These are phyloP conservation scores for Aleiodes testaceus DNA, from an alignment of 2,888 invertebrate genomes.

Conservation along the genomic window DNA sequence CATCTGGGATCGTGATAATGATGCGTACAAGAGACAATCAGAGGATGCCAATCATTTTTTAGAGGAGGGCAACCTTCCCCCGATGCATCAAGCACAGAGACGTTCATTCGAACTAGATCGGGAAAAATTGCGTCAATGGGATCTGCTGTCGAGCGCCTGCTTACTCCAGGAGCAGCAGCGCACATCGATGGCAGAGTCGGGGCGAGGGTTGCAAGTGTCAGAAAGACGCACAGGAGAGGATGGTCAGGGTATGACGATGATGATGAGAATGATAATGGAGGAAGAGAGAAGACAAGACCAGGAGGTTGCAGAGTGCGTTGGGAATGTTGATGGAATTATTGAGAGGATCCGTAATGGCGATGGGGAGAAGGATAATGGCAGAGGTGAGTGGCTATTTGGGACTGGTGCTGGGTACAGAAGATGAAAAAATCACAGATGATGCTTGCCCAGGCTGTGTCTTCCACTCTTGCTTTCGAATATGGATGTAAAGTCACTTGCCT, in stretches of 20 bases:
- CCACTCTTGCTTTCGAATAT: slow-evolving; percentile 53
- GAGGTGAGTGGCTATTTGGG: slow-evolving; percentile 69
- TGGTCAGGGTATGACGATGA: slow-evolving; percentile 36
- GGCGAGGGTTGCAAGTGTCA: slow-evolving; percentile 64
- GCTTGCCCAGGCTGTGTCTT: slow-evolving; percentile 56
- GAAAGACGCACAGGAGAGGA: slow-evolving; percentile 46
- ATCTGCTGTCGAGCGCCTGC: slow-evolving; percentile 86
- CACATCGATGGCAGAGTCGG: slow-evolving; percentile 77
- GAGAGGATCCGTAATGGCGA: slow-evolving; percentile 37
- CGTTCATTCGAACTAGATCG: slow-evolving; percentile 80
- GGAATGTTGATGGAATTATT: slow-evolving; percentile 24
- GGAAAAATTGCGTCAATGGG: slow-evolving; percentile 91
- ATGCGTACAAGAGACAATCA: slow-evolving; percentile 63
- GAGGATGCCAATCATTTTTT: slow-evolving; percentile 69
- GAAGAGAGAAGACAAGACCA: slow-evolving; percentile 30
- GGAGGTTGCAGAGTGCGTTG: slow-evolving; percentile 30
- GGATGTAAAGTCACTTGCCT: slow-evolving; percentile 40
- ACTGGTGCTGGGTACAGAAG: slow-evolving; percentile 65
- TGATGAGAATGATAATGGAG: slow-evolving; percentile 44
- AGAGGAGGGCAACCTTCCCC: slow-evolving; percentile 74
- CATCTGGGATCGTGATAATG: slow-evolving; percentile 70
- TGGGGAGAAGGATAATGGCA: slow-evolving; percentile 42
- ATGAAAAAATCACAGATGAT: slow-evolving; percentile 52
- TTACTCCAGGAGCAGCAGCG: slow-evolving; percentile 71
- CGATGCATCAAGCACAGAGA: slow-evolving; percentile 56